phyloP scores from a whole-genome alignment of 1,140 invertebrate species.

The Steinernema feltiae region DNA sequence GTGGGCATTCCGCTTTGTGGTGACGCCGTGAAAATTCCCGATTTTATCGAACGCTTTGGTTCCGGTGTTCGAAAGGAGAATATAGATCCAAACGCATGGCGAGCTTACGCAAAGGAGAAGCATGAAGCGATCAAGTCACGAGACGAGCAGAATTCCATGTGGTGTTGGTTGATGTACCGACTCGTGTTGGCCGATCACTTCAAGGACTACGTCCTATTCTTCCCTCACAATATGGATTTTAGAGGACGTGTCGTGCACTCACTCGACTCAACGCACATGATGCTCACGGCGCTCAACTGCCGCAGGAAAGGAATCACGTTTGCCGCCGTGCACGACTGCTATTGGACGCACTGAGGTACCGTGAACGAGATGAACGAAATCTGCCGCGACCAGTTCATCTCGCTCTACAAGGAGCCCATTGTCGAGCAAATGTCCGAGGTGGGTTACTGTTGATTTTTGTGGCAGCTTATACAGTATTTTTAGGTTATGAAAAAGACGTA shows the following conservation, averaged over 20 bases:
- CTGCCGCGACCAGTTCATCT: conserved; percentile 90
- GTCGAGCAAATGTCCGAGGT: too few relatives aligned
- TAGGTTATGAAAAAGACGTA: conserved; percentile 24
- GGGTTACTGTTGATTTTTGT: too few relatives aligned
- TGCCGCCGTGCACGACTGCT: conserved; percentile 97
- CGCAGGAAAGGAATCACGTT: conserved; percentile 75
- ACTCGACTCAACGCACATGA: conserved; percentile 96
- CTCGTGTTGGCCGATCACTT: conserved; percentile 90
- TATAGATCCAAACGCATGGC: conserved; percentile 32
- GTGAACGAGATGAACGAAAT: conserved; percentile 85
- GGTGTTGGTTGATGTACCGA: conserved; percentile 86
- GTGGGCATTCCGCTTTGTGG: conserved; percentile 42
- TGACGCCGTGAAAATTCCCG: conserved; percentile 20
- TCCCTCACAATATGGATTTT: conserved; percentile 98
- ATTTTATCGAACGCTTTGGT: neutral
- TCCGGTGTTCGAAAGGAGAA: conserved; percentile 14
- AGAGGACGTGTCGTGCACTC: conserved; percentile 93
- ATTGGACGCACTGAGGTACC: conserved; percentile 88
- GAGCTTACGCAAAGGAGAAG: conserved; percentile 29
- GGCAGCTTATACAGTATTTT: too few relatives aligned
- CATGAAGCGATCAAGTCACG: conserved; percentile 59
- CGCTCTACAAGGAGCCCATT: conserved; percentile 83
- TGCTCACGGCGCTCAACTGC: conserved; percentile 86
- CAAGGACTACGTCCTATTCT: conserved; percentile 79
- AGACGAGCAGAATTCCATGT: conserved; percentile 80